These are phyloP conservation scores for Ploceus nigricollis DNA, from an alignment of 2,113 vertebrate genomes.

Conservation along the genomic window DNA sequence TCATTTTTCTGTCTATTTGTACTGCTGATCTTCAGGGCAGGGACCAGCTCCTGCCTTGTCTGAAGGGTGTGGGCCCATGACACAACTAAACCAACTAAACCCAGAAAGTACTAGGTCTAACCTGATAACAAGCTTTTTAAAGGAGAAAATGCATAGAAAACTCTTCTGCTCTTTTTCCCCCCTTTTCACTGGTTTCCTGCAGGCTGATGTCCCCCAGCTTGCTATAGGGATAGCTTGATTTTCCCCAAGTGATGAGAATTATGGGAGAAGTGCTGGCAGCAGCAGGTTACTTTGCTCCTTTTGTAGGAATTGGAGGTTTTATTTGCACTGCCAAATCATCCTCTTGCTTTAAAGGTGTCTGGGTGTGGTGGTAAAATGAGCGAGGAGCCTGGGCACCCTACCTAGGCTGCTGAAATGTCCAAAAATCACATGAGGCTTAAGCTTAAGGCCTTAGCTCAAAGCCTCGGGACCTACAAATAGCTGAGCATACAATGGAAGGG, in stretches of 20 bases:
- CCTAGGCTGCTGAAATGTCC: background rate
- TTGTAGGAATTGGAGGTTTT: background rate
- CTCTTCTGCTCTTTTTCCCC: accelerated
- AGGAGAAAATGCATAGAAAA: background rate
- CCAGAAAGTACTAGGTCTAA: background rate
- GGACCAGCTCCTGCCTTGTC: background rate
- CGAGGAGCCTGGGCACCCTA: background rate
- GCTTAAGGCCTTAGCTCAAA: background rate
- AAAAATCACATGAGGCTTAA: background rate
- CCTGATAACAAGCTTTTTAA: background rate
- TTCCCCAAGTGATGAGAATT: background rate
- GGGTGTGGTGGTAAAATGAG: background rate
- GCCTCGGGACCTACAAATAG: background rate
- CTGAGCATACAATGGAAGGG: background rate
- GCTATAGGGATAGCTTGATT: background rate
- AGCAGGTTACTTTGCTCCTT: background rate
- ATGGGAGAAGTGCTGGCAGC: background rate
- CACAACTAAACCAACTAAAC: background rate
- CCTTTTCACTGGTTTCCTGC: background rate
- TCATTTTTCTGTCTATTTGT: background rate
- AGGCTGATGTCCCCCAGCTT: background rate
- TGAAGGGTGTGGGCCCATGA: background rate
- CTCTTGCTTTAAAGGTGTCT: background rate
- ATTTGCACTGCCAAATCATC: background rate
- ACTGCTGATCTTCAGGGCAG: background rate